phyloP scores from a whole-genome alignment of 2,113 vertebrate species.

The Sapayoa aenigma region DNA sequence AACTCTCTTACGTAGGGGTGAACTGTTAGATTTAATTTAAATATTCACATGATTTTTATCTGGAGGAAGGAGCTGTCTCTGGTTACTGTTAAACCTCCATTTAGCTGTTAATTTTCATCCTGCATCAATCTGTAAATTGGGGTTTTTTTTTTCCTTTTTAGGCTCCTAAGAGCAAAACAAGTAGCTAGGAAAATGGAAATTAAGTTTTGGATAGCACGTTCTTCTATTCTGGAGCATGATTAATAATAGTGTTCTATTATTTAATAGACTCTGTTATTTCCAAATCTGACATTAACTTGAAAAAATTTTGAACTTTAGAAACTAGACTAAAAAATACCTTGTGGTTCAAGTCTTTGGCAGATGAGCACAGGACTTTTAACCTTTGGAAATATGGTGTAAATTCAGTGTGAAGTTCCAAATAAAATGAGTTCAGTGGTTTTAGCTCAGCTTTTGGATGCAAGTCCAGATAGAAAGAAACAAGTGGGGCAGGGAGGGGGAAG shows the following conservation, averaged over 20 bases:
- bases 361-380: slow-evolving; percentile 42
- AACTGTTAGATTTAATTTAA: neutral
- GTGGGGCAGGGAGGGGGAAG: neutral
- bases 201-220: neutral
- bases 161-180: neutral
- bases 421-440: slow-evolving; percentile 65
- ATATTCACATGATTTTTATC: neutral
- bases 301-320: slow-evolving; percentile 66
- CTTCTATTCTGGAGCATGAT: slow-evolving; percentile 26
- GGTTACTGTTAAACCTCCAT: neutral
- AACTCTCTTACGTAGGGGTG: neutral
- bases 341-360: slow-evolving; percentile 60
- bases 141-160: neutral
- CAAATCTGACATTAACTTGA: slow-evolving; percentile 54
- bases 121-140: neutral
- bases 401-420: slow-evolving; percentile 35
- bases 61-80: neutral
- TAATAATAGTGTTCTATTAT: slow-evolving; percentile 45
- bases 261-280: slow-evolving; percentile 47
- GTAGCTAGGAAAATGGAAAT: slow-evolving; percentile 15
- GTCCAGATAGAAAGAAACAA: slow-evolving; percentile 35
- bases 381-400: slow-evolving; percentile 70
- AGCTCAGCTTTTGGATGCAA: slow-evolving; percentile 61
- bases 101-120: neutral
- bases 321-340: slow-evolving; percentile 59